Conservation (phyloP, 2,888 invertebrate genomes). For the Erebia ligea region DNA sequence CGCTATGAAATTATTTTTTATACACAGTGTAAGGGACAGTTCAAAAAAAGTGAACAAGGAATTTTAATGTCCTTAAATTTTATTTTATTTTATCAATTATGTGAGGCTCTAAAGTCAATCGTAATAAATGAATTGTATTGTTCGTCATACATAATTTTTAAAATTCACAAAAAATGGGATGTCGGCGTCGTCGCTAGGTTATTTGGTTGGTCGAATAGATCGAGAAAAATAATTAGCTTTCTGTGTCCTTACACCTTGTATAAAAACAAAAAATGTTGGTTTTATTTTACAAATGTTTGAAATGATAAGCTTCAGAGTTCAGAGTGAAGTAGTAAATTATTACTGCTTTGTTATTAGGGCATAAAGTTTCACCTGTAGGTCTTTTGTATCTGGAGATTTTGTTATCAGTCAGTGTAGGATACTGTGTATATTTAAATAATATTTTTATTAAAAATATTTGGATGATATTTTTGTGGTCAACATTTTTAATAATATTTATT, state of each 20-base stretch:
- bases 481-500: neutral
- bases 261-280: no score
- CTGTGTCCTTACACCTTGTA: no score
- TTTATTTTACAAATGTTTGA: no score
- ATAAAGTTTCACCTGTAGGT: neutral
- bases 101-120: slow-evolving; percentile 12
- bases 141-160: neutral
- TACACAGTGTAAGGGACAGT: slow-evolving; percentile 1
- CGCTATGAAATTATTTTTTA: neutral
- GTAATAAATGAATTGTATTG: slow-evolving; percentile 7
- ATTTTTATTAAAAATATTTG: neutral
- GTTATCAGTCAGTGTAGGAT: slow-evolving; percentile 6
- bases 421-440: neutral
- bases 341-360: neutral
- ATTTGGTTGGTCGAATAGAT: no score
- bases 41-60: neutral
- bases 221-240: no score
- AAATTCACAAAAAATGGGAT: no score
- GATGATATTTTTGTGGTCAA: neutral
- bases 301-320: neutral
- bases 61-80: neutral
- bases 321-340: neutral
- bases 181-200: no score
- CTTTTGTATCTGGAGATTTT: slow-evolving; percentile 8
- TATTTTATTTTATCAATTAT: slow-evolving; percentile 5